phyloP scores from a whole-genome alignment of 2,113 vertebrate genomes.

The Hydropotes inermis region DNA sequence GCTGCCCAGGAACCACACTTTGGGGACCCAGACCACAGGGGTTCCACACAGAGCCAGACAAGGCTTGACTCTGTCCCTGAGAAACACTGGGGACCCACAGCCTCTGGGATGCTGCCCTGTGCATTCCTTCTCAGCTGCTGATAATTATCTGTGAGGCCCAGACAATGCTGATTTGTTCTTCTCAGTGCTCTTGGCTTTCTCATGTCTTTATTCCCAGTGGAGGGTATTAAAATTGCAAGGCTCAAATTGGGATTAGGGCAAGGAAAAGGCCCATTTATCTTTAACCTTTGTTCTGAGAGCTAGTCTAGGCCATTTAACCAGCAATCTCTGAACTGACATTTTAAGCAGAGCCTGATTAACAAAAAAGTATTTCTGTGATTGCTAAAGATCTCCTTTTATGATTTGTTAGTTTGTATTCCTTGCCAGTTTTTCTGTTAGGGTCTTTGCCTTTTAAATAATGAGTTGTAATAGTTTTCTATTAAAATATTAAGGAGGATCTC shows the following conservation, averaged over 20 bases:
- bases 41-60: neutral
- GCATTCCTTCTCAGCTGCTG: neutral
- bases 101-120: neutral
- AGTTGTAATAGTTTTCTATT: neutral
- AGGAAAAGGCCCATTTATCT: neutral
- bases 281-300: neutral
- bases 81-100: neutral
- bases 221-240: constrained; percentile 16
- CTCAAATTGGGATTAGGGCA: neutral
- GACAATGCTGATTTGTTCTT: neutral
- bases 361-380: neutral
- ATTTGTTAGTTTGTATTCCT: neutral
- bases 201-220: neutral
- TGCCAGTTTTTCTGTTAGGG: neutral
- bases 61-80: neutral
- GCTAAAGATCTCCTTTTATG: neutral
- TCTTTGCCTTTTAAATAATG: constrained; percentile 26
- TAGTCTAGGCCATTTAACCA: neutral
- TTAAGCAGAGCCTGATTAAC: neutral
- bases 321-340: neutral
- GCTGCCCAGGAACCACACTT: neutral
- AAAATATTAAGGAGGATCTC: constrained; percentile 22
- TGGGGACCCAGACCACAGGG: neutral
- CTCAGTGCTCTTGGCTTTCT: neutral
- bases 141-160: neutral